These are phyloP conservation scores for Corythaixoides concolor DNA, from an alignment of 2,113 vertebrate species.

Conservation along the genomic window DNA sequence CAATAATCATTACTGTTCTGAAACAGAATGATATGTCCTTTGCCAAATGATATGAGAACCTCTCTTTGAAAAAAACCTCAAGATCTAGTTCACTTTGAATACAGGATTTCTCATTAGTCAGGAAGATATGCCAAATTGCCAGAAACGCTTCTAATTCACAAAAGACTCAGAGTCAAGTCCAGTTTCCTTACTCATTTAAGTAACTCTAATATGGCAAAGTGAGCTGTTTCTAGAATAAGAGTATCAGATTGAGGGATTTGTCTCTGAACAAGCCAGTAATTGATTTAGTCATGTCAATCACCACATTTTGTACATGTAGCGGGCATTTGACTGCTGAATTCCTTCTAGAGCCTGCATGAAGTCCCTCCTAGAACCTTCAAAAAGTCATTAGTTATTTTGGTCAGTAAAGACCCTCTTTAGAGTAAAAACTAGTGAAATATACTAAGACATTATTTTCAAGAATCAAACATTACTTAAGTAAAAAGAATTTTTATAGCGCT, in stretches of 20 bases:
- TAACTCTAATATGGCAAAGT: background rate
- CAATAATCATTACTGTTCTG: background rate
- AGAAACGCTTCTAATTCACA: background rate
- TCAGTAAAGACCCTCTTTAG: background rate
- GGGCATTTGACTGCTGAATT: background rate
- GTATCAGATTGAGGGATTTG: background rate
- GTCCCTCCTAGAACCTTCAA: background rate
- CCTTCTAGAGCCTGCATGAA: background rate
- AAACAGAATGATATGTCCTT: background rate
- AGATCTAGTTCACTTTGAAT: background rate
- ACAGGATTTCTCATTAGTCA: background rate
- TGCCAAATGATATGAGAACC: background rate
- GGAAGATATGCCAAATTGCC: background rate
- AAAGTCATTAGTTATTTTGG: background rate
- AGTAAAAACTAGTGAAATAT: background rate
- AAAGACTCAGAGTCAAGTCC: background rate
- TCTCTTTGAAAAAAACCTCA: background rate
- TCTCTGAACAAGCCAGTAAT: background rate
- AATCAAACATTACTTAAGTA: background rate
- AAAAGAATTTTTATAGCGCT: background rate
- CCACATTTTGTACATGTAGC: background rate
- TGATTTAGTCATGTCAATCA: background rate
- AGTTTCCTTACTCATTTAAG: background rate
- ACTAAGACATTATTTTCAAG: background rate
- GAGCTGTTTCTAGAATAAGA: background rate